Evolutionary conservation across 2,113 vertebrate species (phyloP).

Genomic region (Todiramphus saurophagus): DNA sequence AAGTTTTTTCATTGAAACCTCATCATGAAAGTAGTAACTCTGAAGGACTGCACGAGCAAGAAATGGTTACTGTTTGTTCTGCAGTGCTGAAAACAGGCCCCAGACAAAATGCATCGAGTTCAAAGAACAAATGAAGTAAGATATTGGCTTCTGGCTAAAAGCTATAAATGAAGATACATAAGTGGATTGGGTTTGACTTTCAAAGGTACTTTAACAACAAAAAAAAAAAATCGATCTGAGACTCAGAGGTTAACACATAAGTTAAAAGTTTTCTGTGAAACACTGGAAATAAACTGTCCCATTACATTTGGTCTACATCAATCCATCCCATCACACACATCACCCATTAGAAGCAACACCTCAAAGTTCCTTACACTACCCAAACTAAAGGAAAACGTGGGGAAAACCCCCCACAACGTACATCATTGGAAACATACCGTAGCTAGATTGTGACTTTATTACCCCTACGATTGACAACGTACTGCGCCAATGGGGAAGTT

Average conservation of each 20-base stretch:
- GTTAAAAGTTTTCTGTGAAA: background rate
- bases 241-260: background rate
- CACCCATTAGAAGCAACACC: background rate
- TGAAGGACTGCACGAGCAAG: background rate
- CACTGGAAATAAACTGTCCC: background rate
- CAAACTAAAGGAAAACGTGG: fast-evolving
- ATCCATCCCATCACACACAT: background rate
- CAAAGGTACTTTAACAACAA: background rate
- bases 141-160: background rate
- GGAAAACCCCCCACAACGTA: no score
- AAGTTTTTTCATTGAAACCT: background rate
- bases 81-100: background rate
- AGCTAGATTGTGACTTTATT: background rate
- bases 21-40: background rate
- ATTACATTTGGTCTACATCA: background rate
- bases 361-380: background rate
- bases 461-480: fast-evolving
- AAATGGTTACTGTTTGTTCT: background rate
- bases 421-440: fast-evolving
- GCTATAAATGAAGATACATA: background rate
- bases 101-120: background rate
- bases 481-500: fast-evolving
- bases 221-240: background rate
- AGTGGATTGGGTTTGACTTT: background rate
- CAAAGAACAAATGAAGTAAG: background rate